Percentiles rank a stretch among this genome's conserved stretches.
Conservation (phyloP, 2,888 invertebrate genomes). For the Lochmaea capreae region DNA sequence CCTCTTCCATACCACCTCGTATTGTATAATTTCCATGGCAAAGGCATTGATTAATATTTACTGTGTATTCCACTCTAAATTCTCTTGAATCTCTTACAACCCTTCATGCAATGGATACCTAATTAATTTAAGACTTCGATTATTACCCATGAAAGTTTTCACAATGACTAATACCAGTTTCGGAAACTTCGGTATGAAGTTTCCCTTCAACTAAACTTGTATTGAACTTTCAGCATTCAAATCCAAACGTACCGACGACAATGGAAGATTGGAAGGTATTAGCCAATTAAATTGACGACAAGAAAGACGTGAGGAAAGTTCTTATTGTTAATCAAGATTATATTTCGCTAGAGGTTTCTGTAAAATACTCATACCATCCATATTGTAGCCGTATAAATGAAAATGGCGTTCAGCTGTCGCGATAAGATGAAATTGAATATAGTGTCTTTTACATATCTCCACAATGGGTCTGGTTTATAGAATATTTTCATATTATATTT, state of each 20-base stretch:
- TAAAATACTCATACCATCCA: background rate
- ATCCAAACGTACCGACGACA: slow-evolving; percentile 9
- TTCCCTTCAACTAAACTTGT: slow-evolving; percentile 23
- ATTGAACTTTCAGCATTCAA: slow-evolving; percentile 25
- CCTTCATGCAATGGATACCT: slow-evolving; percentile 16
- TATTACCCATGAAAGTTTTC: slow-evolving; percentile 35
- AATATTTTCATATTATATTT: no score
- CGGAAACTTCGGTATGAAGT: slow-evolving; percentile 25
- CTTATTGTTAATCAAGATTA: slow-evolving; percentile 10
- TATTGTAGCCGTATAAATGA: background rate
- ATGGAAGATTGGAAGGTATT: slow-evolving; percentile 11
- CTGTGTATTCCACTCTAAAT: background rate
- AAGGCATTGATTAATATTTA: background rate
- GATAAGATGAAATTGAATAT: no score
- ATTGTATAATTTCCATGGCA: background rate
- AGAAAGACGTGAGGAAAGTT: slow-evolving; percentile 1
- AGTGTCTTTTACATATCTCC: no score
- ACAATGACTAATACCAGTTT: slow-evolving; percentile 32
- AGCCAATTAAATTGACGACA: slow-evolving; percentile 18
- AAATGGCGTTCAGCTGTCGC: background rate
- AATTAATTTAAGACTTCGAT: slow-evolving; percentile 35
- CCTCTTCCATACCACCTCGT: no score
- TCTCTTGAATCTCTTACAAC: slow-evolving; percentile 1
- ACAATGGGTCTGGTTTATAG: no score
- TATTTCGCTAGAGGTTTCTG: background rate